Percentiles rank a stretch among this genome's conserved stretches.
phyloP scores from a whole-genome alignment of 2,888 invertebrate genomes.

The Timandra comae region DNA sequence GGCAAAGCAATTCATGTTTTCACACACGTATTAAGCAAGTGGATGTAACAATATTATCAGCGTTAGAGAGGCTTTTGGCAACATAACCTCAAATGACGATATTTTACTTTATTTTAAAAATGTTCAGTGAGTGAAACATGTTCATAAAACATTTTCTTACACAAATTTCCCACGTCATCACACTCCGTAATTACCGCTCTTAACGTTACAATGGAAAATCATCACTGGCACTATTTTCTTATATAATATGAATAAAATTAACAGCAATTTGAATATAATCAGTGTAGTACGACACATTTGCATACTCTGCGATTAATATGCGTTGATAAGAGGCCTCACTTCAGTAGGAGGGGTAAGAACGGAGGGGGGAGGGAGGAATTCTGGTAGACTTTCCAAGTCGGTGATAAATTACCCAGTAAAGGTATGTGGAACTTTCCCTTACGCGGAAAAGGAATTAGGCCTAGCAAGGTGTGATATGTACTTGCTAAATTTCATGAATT shows the following conservation, averaged over 20 bases:
- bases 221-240: conserved; percentile 6
- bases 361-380: conserved; percentile 17
- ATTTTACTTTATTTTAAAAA: no score
- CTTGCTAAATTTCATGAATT: no score
- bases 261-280: conserved; percentile 63
- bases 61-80: no score
- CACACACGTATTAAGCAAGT: no score
- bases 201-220: neutral
- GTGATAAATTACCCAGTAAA: conserved; percentile 22
- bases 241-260: conserved; percentile 43
- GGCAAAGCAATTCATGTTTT: no score
- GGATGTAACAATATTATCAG: no score
- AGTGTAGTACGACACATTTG: conserved; percentile 47
- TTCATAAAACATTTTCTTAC: no score
- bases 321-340: conserved; percentile 44
- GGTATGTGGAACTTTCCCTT: conserved; percentile 21
- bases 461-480: neutral
- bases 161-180: no score
- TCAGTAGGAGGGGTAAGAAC: conserved; percentile 28
- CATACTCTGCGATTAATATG: conserved; percentile 58
- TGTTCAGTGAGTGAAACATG: no score
- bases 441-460: conserved; percentile 8
- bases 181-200: no score
- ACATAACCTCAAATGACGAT: no score
- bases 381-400: conserved; percentile 25